Conservation (phyloP, 92 coral and sea anemone genomes). For the Porites evermanni region DNA sequence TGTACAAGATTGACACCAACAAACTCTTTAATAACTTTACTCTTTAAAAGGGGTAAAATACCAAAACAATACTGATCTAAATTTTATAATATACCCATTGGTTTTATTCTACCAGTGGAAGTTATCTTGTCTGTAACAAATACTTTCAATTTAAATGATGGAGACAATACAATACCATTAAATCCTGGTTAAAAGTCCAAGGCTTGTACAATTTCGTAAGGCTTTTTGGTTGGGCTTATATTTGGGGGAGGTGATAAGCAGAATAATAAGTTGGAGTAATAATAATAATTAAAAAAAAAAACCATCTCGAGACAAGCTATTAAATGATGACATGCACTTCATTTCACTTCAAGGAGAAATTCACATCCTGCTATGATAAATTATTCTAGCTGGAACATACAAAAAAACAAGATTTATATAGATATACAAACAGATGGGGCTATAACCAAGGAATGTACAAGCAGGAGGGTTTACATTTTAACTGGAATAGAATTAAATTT, state of each 20-base stretch:
- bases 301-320: neutral
- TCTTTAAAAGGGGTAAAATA: neutral
- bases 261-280: neutral
- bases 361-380: neutral
- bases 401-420: neutral
- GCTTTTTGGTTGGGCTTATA: neutral
- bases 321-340: neutral
- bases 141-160: neutral
- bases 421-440: neutral
- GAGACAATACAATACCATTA: neutral
- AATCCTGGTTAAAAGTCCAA: too few relatives aligned
- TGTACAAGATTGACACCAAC: constrained; percentile 5
- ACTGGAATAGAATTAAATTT: neutral
- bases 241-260: neutral
- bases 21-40: neutral
- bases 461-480: neutral
- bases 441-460: neutral
- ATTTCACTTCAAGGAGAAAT: constrained; percentile 1
- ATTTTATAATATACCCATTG: neutral
- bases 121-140: neutral
- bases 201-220: neutral
- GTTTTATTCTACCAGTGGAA: neutral
- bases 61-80: too few relatives aligned
- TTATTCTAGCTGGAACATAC: neutral
- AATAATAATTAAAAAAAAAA: neutral